A percentile compares a stretch with the other conserved stretches of the same genome.
Evolutionary conservation across 1,140 invertebrate genomes (phyloP).

Genomic region (Acromyrmex heyeri): DNA sequence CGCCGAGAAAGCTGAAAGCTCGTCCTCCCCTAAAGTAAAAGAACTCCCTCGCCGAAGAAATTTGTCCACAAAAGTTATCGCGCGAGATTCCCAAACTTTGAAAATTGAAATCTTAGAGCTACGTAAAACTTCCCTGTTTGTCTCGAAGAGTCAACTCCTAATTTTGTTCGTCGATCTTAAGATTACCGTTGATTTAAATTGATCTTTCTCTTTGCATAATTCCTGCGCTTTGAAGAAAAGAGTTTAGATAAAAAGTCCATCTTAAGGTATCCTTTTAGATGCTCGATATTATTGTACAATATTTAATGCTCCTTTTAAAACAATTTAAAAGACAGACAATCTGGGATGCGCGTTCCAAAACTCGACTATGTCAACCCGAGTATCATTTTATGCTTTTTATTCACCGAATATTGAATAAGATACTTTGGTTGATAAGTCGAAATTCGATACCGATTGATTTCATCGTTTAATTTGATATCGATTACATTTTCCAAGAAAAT

Average conservation of each 20-base stretch:
- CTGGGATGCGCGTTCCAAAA: too few species aligned
- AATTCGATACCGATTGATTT: too few species aligned
- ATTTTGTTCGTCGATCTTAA: conserved; percentile 20
- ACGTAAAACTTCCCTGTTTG: background rate
- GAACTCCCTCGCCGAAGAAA: background rate
- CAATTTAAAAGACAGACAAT: too few species aligned
- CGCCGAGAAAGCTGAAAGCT: conserved; percentile 39
- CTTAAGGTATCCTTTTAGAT: too few species aligned
- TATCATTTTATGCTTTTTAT: too few species aligned
- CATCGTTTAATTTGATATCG: too few species aligned
- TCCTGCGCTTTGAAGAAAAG: background rate
- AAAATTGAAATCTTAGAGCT: conserved; percentile 24
- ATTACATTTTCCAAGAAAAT: too few species aligned
- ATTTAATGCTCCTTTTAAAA: too few species aligned
- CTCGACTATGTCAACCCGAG: too few species aligned
- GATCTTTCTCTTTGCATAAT: background rate
- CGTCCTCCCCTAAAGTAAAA: background rate
- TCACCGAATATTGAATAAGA: too few species aligned
- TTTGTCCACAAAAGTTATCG: conserved; percentile 28
- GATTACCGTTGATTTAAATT: conserved; percentile 15
- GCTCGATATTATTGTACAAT: too few species aligned
- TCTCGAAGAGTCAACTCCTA: background rate
- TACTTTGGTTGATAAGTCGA: too few species aligned
- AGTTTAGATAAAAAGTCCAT: background rate
- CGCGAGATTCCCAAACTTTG: background rate